Percentiles rank a stretch among this genome's conserved stretches.
Evolutionary conservation across 2,888 invertebrate genomes (phyloP).

Genomic region (Drosophila meridiana): DNA sequence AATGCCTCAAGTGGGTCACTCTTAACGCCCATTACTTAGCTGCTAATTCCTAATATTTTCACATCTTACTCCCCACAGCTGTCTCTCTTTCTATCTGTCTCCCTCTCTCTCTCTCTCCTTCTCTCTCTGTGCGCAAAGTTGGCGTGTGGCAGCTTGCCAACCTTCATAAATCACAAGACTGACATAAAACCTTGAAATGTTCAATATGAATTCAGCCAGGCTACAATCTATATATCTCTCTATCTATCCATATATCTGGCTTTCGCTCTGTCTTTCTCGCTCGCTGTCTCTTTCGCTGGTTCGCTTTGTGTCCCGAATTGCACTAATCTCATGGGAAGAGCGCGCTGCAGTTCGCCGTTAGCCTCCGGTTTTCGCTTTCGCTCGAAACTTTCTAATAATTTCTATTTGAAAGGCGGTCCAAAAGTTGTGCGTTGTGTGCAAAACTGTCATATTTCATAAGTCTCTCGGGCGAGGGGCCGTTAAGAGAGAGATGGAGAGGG

Average conservation of each 20-base stretch:
- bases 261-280: not conserved
- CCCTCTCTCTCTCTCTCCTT: not conserved
- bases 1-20: conserved; percentile 7
- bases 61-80: not conserved
- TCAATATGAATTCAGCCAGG: conserved; percentile 55
- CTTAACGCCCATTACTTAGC: conserved; percentile 8
- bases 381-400: conserved; percentile 73
- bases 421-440: conserved; percentile 75
- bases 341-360: conserved; percentile 23
- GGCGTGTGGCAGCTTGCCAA: conserved; percentile 46
- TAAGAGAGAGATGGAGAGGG: not conserved
- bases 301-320: conserved; percentile 34
- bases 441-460: conserved; percentile 79
- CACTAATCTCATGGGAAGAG: conserved; percentile 58
- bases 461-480: conserved; percentile 26
- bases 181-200: conserved; percentile 60
- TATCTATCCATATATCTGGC: not conserved
- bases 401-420: conserved; percentile 71
- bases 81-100: not conserved
- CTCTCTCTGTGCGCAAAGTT: conserved; percentile 24
- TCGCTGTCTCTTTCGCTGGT: not conserved
- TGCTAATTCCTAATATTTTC: conserved; percentile 25
- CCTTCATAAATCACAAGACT: conserved; percentile 59
- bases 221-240: conserved; percentile 7
- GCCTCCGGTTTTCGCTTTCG: conserved; percentile 59